phyloP scores from a whole-genome alignment of 2,797 vertebrate species.

The Rhinogobio ventralis region DNA sequence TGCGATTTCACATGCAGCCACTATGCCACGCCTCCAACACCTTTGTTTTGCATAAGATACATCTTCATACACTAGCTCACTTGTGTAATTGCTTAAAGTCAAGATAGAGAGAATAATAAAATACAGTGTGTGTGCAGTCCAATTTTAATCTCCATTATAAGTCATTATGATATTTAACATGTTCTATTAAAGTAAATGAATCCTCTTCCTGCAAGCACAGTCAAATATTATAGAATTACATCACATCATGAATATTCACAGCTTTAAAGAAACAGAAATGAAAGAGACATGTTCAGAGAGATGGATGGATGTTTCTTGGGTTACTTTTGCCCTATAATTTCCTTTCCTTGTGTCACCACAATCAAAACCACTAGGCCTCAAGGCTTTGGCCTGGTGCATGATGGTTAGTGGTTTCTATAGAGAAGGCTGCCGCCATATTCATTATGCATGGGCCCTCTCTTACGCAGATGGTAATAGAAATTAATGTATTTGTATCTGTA shows the following conservation, averaged over 20 bases:
- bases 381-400: conserved; percentile 6
- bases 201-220: conserved; percentile 27
- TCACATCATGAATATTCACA: conserved; percentile 41
- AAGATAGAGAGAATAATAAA: conserved; percentile 1
- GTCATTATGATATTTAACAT: conserved; percentile 51
- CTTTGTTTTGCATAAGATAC: not conserved
- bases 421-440: conserved; percentile 14
- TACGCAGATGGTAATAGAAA: conserved; percentile 30
- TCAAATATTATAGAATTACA: conserved; percentile 18
- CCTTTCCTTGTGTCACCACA: not conserved
- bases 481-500: conserved; percentile 48
- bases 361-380: conserved; percentile 16
- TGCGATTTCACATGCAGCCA: no score
- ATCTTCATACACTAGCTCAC: no score
- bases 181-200: conserved; percentile 49
- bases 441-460: conserved; percentile 48
- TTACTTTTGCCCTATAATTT: not conserved
- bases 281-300: not conserved
- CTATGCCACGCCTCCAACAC: not conserved
- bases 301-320: not conserved
- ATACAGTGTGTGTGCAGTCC: not conserved
- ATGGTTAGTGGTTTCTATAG: conserved; percentile 4
- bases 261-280: conserved; percentile 1
- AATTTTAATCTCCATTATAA: conserved; percentile 47
- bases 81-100: not conserved